Conservation (phyloP, 2,113 vertebrate genomes). For the Mormoops blainvillei region DNA sequence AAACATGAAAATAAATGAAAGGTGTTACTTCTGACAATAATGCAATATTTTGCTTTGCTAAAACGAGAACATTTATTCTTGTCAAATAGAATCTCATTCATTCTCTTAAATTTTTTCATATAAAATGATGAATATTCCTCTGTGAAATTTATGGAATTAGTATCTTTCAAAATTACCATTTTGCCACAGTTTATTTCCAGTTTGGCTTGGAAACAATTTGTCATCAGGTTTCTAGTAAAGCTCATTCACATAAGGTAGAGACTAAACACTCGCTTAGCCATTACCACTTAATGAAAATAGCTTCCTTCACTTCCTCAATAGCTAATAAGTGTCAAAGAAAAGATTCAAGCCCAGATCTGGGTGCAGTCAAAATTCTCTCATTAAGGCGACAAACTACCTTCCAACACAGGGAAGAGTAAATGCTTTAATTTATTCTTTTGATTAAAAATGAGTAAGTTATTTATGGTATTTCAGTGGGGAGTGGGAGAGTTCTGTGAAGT, state of each 20-base stretch:
- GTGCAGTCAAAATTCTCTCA: background rate
- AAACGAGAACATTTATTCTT: slow-evolving; percentile 48
- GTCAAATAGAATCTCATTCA: slow-evolving; percentile 73
- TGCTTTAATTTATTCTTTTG: background rate
- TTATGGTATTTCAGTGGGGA: background rate
- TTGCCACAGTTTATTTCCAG: background rate
- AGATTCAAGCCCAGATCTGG: background rate
- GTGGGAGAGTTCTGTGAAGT: background rate
- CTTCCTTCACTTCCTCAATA: background rate
- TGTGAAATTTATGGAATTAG: slow-evolving; percentile 69
- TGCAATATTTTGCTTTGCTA: slow-evolving; percentile 15
- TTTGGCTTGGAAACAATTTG: slow-evolving; percentile 43
- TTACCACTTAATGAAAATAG: slow-evolving; percentile 37
- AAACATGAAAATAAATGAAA: slow-evolving; percentile 63
- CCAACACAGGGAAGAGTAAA: background rate
- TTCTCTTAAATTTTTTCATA: slow-evolving; percentile 64
- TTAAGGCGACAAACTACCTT: background rate
- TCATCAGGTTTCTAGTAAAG: slow-evolving; percentile 55
- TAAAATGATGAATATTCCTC: slow-evolving; percentile 67
- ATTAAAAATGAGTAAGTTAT: slow-evolving; percentile 9
- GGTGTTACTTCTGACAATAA: slow-evolving; percentile 50
- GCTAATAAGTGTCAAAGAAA: slow-evolving; percentile 29
- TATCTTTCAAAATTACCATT: slow-evolving; percentile 58
- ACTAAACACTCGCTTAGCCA: slow-evolving; percentile 10
- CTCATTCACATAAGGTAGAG: slow-evolving; percentile 39